A percentile compares a stretch with the other conserved stretches of the same genome.
Conservation (phyloP, 2,113 vertebrate genomes). For the Hystrix cristata region DNA sequence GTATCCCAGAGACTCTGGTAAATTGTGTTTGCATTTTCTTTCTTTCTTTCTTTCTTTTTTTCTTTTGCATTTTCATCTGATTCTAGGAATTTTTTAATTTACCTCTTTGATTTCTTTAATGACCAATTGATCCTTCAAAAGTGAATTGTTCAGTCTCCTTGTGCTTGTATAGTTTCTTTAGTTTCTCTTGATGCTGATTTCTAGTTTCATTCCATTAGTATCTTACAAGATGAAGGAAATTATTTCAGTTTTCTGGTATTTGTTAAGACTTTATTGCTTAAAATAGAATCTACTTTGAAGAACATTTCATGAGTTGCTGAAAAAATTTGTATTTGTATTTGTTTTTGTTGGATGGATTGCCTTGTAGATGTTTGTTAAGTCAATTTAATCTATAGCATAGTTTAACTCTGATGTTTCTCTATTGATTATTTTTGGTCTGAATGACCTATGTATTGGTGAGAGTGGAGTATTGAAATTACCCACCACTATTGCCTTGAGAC, state of each 20-base stretch:
- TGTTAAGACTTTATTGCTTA: too few species aligned
- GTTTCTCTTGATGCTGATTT: too few species aligned
- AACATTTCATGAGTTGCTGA: neutral
- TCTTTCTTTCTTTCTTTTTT: too few species aligned
- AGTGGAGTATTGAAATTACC: neutral
- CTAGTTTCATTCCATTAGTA: too few species aligned
- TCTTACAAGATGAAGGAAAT: too few species aligned
- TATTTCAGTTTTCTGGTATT: too few species aligned
- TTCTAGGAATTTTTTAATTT: too few species aligned
- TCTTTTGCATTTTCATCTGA: neutral
- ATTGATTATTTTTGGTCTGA: neutral
- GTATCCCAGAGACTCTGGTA: neutral
- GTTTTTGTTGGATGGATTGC: neutral
- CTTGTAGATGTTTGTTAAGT: neutral
- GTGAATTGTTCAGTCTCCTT: too few species aligned
- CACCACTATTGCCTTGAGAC: too few species aligned
- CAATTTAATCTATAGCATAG: neutral
- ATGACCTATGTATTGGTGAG: neutral
- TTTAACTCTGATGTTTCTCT: neutral
- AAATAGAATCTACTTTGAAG: neutral
- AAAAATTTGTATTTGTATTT: neutral
- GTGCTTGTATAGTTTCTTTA: too few species aligned
- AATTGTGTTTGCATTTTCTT: neutral
- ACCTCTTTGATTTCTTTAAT: too few species aligned
- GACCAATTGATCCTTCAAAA: too few species aligned